These are phyloP conservation scores for Amitus sp. DNA, from an alignment of 2,888 invertebrate species.

Conservation along the genomic window DNA sequence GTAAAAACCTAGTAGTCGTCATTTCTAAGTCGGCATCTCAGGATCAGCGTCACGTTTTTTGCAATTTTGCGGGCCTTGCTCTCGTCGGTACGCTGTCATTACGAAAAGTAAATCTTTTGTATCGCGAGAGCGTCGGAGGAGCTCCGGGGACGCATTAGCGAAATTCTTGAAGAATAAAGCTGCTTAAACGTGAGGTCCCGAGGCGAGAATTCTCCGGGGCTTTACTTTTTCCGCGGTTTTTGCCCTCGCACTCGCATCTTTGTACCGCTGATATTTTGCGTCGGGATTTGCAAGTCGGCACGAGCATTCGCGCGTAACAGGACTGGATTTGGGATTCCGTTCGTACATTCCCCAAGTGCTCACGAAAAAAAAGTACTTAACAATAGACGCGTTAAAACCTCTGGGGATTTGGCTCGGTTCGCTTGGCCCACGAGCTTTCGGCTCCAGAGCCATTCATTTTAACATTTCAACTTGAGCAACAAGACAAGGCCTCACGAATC, in stretches of 20 bases:
- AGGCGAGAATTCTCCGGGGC: conserved; percentile 44
- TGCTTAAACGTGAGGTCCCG: conserved; percentile 56
- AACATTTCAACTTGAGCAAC: neutral
- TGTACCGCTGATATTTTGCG: conserved; percentile 44
- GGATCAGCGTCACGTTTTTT: no score
- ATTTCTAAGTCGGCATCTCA: no score
- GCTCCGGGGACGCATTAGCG: conserved; percentile 53
- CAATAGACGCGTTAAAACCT: conserved; percentile 44
- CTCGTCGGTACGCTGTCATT: conserved; percentile 2
- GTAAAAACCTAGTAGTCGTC: no score
- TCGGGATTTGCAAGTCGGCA: conserved; percentile 40
- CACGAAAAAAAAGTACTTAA: conserved; percentile 45
- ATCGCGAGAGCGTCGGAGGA: neutral
- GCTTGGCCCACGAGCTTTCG: conserved; percentile 22
- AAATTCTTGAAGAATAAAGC: conserved; percentile 57
- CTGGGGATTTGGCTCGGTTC: conserved; percentile 45
- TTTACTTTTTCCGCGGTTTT: conserved; percentile 15
- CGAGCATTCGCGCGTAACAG: conserved; percentile 56
- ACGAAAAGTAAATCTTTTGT: neutral
- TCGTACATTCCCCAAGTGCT: conserved; percentile 42
- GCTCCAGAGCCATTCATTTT: conserved; percentile 5
- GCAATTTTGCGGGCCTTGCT: no score
- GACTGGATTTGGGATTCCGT: conserved; percentile 55
- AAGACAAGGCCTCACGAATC: neutral
- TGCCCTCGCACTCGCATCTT: conserved; percentile 29